Conservation (phyloP, 1,140 invertebrate genomes). For the Laupala kohalensis region DNA sequence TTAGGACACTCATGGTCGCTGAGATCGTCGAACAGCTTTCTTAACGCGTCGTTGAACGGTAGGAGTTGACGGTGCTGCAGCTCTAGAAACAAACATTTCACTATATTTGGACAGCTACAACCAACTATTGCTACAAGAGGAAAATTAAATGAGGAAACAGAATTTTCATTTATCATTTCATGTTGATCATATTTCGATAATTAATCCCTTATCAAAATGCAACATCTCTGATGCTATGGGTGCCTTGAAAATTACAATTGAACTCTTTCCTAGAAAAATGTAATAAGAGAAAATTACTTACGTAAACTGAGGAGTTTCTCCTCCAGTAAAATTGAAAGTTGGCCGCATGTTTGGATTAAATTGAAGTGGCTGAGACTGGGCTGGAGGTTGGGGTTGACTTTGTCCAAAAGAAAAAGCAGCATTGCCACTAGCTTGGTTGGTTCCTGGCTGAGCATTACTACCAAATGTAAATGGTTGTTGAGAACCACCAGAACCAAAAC, state of each 20-base stretch:
- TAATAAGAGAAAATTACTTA: conserved; percentile 1
- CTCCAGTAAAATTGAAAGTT: conserved; percentile 10
- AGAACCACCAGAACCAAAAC: neutral
- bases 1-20: neutral
- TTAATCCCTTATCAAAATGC: too few species aligned
- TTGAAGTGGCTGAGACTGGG: neutral
- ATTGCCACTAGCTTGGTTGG: neutral
- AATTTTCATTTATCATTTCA: too few species aligned
- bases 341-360: conserved; percentile 7
- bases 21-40: neutral
- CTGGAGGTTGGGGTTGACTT: neutral
- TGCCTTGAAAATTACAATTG: neutral
- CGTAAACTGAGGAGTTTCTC: conserved; percentile 8
- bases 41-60: neutral
- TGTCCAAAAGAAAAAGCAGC: conserved; percentile 6
- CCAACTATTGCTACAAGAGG: too few species aligned
- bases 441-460: neutral
- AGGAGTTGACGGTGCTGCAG: neutral
- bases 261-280: neutral
- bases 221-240: neutral
- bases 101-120: too few species aligned
- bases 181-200: too few species aligned
- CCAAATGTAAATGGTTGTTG: conserved; percentile 3
- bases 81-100: neutral
- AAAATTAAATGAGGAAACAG: too few species aligned